Conservation (phyloP, 2,797 vertebrate genomes). For the Distichodus sexfasciatus region DNA sequence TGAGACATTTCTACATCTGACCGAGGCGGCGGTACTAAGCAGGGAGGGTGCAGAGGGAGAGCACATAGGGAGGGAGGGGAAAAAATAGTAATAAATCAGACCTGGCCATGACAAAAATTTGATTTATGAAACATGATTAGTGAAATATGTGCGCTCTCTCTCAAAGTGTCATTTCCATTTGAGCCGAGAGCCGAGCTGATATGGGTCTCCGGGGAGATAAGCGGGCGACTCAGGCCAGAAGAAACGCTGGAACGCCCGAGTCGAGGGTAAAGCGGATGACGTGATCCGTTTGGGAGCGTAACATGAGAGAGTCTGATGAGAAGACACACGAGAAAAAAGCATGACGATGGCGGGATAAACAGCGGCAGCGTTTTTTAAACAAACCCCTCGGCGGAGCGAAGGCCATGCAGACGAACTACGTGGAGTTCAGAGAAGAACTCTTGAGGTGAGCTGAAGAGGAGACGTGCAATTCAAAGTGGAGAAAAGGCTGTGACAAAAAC, state of each 20-base stretch:
- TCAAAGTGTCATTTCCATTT: constrained; percentile 37
- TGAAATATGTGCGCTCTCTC: constrained; percentile 32
- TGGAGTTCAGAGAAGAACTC: neutral
- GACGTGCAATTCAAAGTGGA: too few species aligned
- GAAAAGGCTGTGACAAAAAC: too few species aligned
- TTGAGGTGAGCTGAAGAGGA: too few species aligned
- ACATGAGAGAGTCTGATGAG: constrained; percentile 11
- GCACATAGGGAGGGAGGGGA: too few species aligned
- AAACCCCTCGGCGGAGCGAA: neutral
- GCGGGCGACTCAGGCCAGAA: constrained; percentile 3
- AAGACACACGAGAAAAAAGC: neutral
- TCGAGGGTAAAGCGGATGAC: neutral
- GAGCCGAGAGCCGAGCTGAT: constrained; percentile 18
- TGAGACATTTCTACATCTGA: constrained; percentile 53
- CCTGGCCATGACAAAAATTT: constrained; percentile 25
- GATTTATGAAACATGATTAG: constrained; percentile 52
- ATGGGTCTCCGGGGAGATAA: constrained; percentile 31
- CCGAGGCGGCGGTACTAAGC: constrained; percentile 7
- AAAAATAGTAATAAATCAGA: constrained; percentile 35
- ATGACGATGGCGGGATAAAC: neutral
- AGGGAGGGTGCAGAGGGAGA: neutral
- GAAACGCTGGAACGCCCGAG: constrained; percentile 4
- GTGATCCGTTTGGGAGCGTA: constrained; percentile 18
- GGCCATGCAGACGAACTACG: neutral
- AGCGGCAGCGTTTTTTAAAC: neutral